Evolutionary conservation across 2,797 vertebrate species (phyloP), one percentile per base, ranked within the genome.

Genomic region (Myioborus miniatus): DNA sequence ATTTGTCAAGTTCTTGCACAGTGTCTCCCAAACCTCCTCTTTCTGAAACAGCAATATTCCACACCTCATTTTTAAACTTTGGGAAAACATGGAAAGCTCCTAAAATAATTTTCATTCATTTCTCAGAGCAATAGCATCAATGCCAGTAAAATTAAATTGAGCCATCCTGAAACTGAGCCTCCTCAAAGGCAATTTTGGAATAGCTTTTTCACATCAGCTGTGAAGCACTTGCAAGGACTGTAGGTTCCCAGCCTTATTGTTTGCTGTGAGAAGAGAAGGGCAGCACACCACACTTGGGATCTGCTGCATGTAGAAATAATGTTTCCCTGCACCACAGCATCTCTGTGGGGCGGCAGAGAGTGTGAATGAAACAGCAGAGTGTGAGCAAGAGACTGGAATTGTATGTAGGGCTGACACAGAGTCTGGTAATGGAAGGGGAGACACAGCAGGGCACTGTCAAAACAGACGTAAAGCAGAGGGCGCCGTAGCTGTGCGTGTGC

Each of bases 1-100:
- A 94, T 95, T 96, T 94, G 56, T 96, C 93, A 95, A 92, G 82
- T 94, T 96, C 92, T 91, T 91, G 56, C 60, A 87, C 81, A 89
- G 79, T 85, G 82, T 93, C 89, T 96, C 84, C 76, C 68, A 95
- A 93, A 85, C 41, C 87, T 94, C 68, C 84, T 89, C 56, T 83
- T 87, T 92, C 75, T 92, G 89, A 89, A 95, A 71, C 75, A 87
- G 82, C 83, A 67, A 34, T 87, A 91, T 89, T 89, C 94, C 82
- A 87, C 68, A 95, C 71, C 81, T 94, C 89, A 62, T 93, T 94
- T 84, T 93, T 78, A 91, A 94, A 81, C 43, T 75, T 86, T 20
- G 13, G 34, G 47, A 91, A 95, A 95, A 86, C 74, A 94, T 4
- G 1, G 67, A 87, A 91, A 87, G 80, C 56, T 92, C 68, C 68